Evolutionary conservation across 2,113 vertebrate species (phyloP), one percentile per base, ranked within the genome.

Genomic region (Xyliphius kryptos): DNA sequence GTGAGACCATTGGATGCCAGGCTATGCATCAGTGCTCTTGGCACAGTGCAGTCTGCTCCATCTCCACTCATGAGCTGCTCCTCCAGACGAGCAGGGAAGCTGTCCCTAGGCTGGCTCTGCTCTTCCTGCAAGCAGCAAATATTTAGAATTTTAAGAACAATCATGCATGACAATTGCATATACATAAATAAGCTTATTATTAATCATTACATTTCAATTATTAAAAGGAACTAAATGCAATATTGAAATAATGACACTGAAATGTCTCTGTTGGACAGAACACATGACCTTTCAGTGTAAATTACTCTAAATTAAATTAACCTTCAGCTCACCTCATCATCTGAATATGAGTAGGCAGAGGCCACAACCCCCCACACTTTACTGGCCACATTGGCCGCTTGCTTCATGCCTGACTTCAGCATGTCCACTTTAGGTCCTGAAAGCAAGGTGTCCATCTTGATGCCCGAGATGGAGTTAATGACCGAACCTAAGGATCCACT

Each of bases 361-460:
- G 92, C 83, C 40, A 99, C 88, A 2, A 86, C 92, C n/a, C 80
- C 94, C 94, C 90, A 97, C 86, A 97, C 68, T 77, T 96, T 99
- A 76, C 89, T 97, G 75, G 95, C 96, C 21, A 94, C 93, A n/a
- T 79, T 97, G 10, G 91, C 94, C 2, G 93, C 95, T 81, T 97
- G 94, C 74, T 97, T 98, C 93, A 98, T 90, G 76, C 95, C 47
- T 0, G 91, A 94, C 70, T 91, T 97, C 0, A 99, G 80, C 68
- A 97, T 91, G 68, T 97, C 91, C 0, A 99, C 92, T 84, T 97
- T 97, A 44, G 95, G 94, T 32, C 96, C 95, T 1, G 94, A 91
- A 26, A 97, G 77, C 69, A 99, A 88, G 11, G 79, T 71, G 81
- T 99, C 95, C 77, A 99, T 84, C 80, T 97, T 98, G 67, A 98